A percentile compares a stretch with the other conserved stretches of the same genome.
Conservation (phyloP, 2,113 vertebrate species). For the Corvus moneduloides region DNA sequence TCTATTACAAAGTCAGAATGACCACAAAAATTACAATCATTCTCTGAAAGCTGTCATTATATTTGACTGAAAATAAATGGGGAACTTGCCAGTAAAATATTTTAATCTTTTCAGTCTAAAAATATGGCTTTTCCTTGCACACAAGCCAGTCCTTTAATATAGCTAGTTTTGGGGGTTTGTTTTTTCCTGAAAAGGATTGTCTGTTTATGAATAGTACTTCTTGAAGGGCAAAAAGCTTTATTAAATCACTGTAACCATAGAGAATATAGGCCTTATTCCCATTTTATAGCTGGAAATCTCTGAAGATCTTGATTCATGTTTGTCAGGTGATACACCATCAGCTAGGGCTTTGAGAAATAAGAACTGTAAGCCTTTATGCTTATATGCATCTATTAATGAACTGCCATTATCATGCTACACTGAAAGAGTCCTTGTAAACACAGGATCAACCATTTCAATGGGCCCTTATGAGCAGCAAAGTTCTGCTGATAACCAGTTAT, state of each 20-base stretch:
- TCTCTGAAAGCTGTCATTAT: not conserved
- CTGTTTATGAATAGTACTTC: not conserved
- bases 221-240: not conserved
- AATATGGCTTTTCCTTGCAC: not conserved
- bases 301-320: not conserved
- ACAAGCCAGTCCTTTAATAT: not conserved
- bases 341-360: not conserved
- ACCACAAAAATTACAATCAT: not conserved
- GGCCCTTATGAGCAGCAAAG: not conserved
- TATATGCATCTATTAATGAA: not conserved
- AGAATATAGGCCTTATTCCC: not conserved
- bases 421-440: not conserved
- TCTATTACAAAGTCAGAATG: not conserved
- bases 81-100: not conserved
- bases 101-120: not conserved
- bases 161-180: not conserved
- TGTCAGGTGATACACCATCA: not conserved
- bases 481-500: not conserved
- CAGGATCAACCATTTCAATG: not conserved
- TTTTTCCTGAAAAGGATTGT: not conserved
- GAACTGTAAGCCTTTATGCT: not conserved
- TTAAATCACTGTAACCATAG: not conserved
- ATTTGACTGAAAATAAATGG: not conserved
- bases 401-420: not conserved
- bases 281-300: not conserved